Conservation (phyloP, 2,797 vertebrate genomes). For the Pampus argenteus region DNA sequence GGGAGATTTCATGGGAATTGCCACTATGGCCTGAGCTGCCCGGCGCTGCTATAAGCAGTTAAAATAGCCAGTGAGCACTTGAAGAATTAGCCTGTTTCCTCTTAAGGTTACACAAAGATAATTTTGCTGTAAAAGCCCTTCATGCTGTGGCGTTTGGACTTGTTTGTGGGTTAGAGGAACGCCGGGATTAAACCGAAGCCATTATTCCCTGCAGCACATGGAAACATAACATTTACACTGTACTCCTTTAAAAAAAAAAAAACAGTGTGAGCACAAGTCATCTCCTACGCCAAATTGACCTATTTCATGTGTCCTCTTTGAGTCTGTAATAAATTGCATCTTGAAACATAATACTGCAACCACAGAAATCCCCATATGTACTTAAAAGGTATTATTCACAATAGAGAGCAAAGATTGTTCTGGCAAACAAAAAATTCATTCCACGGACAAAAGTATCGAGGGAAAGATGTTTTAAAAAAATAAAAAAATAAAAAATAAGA, state of each 20-base stretch:
- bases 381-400: constrained; percentile 72
- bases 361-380: constrained; percentile 72
- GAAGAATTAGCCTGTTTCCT: constrained; percentile 86
- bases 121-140: constrained; percentile 48
- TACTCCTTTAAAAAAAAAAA: constrained; percentile 51
- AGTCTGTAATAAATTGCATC: constrained; percentile 72
- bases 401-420: constrained; percentile 70
- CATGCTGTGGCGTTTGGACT: constrained; percentile 2
- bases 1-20: constrained; percentile 99
- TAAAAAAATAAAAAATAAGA: constrained; percentile 46
- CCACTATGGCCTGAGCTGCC: constrained; percentile 87
- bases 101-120: constrained; percentile 67
- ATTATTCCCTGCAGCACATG: constrained; percentile 51
- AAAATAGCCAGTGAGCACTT: constrained; percentile 87
- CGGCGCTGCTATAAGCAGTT: constrained; percentile 88
- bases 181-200: constrained; percentile 38
- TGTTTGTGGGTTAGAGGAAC: constrained; percentile 22
- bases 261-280: constrained; percentile 55
- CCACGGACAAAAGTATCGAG: constrained; percentile 75
- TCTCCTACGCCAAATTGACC: constrained; percentile 42
- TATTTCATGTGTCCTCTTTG: constrained; percentile 66
- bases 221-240: constrained; percentile 69
- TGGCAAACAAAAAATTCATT: constrained; percentile 80
- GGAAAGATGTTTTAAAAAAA: constrained; percentile 66
- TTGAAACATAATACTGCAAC: constrained; percentile 72